Conservation (phyloP, 2,888 invertebrate genomes). For the Drosophila macrothrix region DNA sequence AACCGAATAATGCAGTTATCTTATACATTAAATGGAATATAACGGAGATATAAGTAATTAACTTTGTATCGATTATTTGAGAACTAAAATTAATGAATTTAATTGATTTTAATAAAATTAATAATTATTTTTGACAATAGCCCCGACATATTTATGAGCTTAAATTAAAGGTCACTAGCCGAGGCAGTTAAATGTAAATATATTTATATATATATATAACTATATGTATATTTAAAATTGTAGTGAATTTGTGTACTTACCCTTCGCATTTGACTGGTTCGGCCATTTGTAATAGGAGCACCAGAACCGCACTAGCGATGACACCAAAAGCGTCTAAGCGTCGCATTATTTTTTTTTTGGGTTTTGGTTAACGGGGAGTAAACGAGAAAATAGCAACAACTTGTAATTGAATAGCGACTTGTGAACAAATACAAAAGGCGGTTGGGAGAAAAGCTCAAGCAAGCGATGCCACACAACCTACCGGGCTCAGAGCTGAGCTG, state of each 20-base stretch:
- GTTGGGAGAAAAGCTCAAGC: conserved; percentile 4
- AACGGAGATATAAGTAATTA: not conserved
- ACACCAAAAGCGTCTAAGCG: conserved; percentile 66
- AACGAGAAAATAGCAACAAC: conserved; percentile 27
- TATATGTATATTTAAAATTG: not conserved
- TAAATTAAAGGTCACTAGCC: not conserved
- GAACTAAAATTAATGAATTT: not conserved
- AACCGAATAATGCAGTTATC: not conserved
- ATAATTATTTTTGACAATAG: not conserved
- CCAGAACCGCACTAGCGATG: conserved; percentile 48
- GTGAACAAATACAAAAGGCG: not conserved
- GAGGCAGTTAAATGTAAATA: not conserved
- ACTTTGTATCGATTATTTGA: not conserved
- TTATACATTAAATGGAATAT: not conserved
- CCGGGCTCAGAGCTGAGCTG: conserved; percentile 66
- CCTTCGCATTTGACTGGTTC: conserved; percentile 67
- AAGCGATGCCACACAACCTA: conserved; percentile 63
- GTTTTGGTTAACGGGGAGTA: conserved; percentile 10
- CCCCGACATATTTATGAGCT: not conserved
- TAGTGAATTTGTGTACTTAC: conserved; percentile 52
- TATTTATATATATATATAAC: not conserved
- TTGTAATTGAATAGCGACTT: conserved; percentile 27
- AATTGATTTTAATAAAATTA: not conserved
- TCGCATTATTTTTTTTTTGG: conserved; percentile 50
- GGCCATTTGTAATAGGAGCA: conserved; percentile 61